These are phyloP conservation scores for Sylvietta virens DNA, from an alignment of 2,113 vertebrate species.

Conservation along the genomic window DNA sequence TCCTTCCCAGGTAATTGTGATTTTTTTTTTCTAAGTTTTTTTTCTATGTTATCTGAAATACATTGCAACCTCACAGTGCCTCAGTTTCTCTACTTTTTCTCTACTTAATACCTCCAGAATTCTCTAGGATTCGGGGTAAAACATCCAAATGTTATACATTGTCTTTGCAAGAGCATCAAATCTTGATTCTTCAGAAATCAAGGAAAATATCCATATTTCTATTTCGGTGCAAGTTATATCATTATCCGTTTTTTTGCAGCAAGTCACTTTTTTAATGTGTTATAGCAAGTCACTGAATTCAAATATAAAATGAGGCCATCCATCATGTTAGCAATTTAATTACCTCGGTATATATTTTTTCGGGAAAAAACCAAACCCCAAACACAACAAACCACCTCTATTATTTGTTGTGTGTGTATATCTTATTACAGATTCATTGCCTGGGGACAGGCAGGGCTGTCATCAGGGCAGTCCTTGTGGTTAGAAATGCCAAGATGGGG, in stretches of 20 bases:
- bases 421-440: conserved; percentile 87
- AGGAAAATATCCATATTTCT: conserved; percentile 43
- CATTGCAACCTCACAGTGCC: neutral
- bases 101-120: neutral
- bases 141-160: neutral
- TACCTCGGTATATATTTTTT: conserved; percentile 89
- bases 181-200: conserved; percentile 18
- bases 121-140: neutral
- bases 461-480: conserved; percentile 66
- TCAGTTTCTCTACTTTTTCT: neutral
- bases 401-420: conserved; percentile 81
- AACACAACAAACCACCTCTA: conserved; percentile 27
- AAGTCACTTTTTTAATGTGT: conserved; percentile 58
- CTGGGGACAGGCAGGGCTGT: conserved; percentile 75
- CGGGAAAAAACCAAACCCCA: conserved; percentile 51
- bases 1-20: neutral
- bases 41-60: neutral
- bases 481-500: conserved; percentile 67
- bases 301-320: conserved; percentile 86
- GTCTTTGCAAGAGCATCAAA: neutral
- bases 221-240: conserved; percentile 27
- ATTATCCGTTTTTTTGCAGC: conserved; percentile 37
- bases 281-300: conserved; percentile 77
- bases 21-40: neutral
- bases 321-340: conserved; percentile 97